These are phyloP conservation scores for Merodon equestris DNA, from an alignment of 2,888 invertebrate genomes.

Conservation along the genomic window DNA sequence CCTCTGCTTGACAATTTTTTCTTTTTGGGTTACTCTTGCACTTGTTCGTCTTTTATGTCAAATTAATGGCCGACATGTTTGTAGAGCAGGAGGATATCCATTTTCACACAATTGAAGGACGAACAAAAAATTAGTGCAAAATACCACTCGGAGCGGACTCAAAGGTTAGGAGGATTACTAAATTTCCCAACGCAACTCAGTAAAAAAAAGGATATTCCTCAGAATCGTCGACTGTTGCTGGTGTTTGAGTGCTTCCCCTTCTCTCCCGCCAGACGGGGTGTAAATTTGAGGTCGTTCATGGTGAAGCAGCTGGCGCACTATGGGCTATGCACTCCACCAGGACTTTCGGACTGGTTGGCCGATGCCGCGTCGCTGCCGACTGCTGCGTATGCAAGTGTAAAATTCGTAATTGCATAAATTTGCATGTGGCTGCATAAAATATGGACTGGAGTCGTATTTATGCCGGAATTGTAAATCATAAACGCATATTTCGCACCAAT, in stretches of 20 bases:
- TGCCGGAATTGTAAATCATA: conserved; percentile 77
- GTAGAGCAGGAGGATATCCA: conserved; percentile 69
- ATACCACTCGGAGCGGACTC: conserved; percentile 11
- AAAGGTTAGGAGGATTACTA: conserved; percentile 47
- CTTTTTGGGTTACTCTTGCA: conserved; percentile 70
- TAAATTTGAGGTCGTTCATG: conserved; percentile 58
- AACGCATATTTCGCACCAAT: conserved; percentile 71
- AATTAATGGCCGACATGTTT: conserved; percentile 75
- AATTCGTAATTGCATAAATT: conserved; percentile 79
- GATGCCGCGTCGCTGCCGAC: conserved; percentile 22
- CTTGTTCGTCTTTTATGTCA: conserved; percentile 74
- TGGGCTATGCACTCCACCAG: background rate
- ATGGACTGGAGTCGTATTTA: conserved; percentile 75
- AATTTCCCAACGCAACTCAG: conserved; percentile 29
- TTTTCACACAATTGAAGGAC: conserved; percentile 71
- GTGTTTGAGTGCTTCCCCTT: too few relatives aligned
- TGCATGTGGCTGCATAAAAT: conserved; percentile 78
- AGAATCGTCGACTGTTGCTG: conserved; percentile 21
- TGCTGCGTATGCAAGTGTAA: conserved; percentile 72
- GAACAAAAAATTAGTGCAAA: conserved; percentile 8
- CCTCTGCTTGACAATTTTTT: conserved; percentile 24
- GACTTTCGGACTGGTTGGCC: conserved; percentile 5
- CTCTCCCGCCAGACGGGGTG: conserved; percentile 19
- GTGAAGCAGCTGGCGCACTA: conserved; percentile 46
- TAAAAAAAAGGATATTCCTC: conserved; percentile 7